Evolutionary conservation across 2,888 invertebrate genomes (phyloP).

Genomic region (Leptinotarsa juncta): DNA sequence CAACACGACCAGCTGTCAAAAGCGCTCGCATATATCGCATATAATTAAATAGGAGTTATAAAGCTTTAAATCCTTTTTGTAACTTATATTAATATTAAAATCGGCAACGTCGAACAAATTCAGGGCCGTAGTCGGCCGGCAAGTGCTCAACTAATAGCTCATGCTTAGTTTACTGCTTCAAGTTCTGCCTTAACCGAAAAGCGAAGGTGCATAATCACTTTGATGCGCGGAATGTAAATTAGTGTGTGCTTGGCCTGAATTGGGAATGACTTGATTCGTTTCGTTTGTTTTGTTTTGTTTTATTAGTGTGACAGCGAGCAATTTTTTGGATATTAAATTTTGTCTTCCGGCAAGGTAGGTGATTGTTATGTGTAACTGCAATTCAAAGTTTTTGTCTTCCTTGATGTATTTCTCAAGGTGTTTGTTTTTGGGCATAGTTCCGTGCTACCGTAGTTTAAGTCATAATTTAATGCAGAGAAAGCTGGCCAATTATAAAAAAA

Average conservation of each 20-base stretch:
- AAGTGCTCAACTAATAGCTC: conserved; percentile 39
- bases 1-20: no score
- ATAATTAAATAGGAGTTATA: no score
- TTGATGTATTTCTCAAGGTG: background rate
- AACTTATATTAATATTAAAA: background rate
- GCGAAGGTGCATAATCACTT: conserved; percentile 28
- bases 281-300: conserved; percentile 13
- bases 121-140: conserved; percentile 53
- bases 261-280: conserved; percentile 13
- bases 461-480: no score
- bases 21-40: no score
- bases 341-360: conserved; percentile 11
- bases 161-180: conserved; percentile 36
- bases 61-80: no score
- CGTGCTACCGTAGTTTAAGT: no score
- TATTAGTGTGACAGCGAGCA: conserved; percentile 11
- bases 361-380: background rate
- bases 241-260: conserved; percentile 37
- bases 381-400: background rate
- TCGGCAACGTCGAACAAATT: conserved; percentile 54
- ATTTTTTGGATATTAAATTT: conserved; percentile 11
- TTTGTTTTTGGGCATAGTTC: background rate
- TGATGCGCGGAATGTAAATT: conserved; percentile 36
- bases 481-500: no score
- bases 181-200: conserved; percentile 35